A percentile compares a stretch with the other conserved stretches of the same genome.
Evolutionary conservation across 2,888 invertebrate genomes (phyloP).

Genomic region (Cheilosia vernalis): DNA sequence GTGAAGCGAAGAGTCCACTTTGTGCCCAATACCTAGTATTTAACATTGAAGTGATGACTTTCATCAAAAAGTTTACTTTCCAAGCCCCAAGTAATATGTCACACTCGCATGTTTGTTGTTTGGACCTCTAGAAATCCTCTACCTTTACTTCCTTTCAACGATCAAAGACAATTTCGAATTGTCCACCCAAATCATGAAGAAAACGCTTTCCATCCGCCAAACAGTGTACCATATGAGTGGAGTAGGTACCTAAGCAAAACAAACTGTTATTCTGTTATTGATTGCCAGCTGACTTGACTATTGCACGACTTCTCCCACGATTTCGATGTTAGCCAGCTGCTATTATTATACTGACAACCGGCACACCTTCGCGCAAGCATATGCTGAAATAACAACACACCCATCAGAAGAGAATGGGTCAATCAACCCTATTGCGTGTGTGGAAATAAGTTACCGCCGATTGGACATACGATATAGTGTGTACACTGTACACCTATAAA

Average conservation of each 20-base stretch:
- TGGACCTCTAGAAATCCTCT: too few species aligned
- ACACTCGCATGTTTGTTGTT: too few species aligned
- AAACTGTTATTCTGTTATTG: background rate
- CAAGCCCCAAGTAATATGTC: too few species aligned
- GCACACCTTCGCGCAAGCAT: constrained; percentile 45
- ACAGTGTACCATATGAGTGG: too few species aligned
- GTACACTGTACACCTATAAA: background rate
- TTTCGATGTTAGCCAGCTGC: constrained; percentile 19
- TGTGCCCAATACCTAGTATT: too few species aligned
- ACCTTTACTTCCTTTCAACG: too few species aligned
- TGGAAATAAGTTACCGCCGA: constrained; percentile 13
- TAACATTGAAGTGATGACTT: too few species aligned
- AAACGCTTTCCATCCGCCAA: background rate
- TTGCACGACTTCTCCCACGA: constrained; percentile 15
- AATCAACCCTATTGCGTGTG: constrained; percentile 44
- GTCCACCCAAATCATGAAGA: too few species aligned
- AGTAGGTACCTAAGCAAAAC: background rate
- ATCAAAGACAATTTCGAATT: too few species aligned
- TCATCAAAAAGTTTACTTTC: too few species aligned
- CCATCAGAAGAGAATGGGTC: constrained; percentile 40
- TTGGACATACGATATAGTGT: background rate
- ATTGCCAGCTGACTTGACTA: constrained; percentile 13
- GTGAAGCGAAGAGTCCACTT: too few species aligned
- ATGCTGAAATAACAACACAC: constrained; percentile 39
- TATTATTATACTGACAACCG: constrained; percentile 16